phyloP scores from a whole-genome alignment of 2,888 invertebrate genomes.

The Harpalus rubripes region DNA sequence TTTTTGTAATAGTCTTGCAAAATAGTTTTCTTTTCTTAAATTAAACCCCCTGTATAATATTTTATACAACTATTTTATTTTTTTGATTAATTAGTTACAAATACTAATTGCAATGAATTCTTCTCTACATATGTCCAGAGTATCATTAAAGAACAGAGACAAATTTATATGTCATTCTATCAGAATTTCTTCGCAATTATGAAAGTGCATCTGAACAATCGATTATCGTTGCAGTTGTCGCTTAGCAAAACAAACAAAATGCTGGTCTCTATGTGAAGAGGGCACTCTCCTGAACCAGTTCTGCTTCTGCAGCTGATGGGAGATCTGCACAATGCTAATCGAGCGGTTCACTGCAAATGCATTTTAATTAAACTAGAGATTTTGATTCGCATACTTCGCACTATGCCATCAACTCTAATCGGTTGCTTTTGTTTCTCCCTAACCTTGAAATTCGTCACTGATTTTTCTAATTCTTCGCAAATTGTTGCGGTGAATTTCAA shows the following conservation, averaged over 20 bases:
- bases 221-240: background rate
- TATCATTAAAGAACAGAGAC: background rate
- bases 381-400: conserved; percentile 42
- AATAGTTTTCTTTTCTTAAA: too few relatives aligned
- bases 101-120: too few relatives aligned
- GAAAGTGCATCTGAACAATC: background rate
- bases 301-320: conserved; percentile 8
- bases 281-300: conserved; percentile 27
- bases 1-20: too few relatives aligned
- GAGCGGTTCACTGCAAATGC: conserved; percentile 39
- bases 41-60: too few relatives aligned
- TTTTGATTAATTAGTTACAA: too few relatives aligned
- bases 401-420: conserved; percentile 25
- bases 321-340: conserved; percentile 39
- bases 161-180: background rate
- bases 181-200: background rate
- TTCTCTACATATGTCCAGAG: too few relatives aligned
- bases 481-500: conserved; percentile 22
- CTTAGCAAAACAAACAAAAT: conserved; percentile 12
- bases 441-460: conserved; percentile 37
- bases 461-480: conserved; percentile 43
- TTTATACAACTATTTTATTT: too few relatives aligned
- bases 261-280: conserved; percentile 20
- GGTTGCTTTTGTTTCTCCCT: conserved; percentile 38
- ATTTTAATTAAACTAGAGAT: conserved; percentile 30